Evolutionary conservation across 2,888 invertebrate species (phyloP), one percentile per base, ranked within the genome.

Genomic region (Trachelus iudaicus): DNA sequence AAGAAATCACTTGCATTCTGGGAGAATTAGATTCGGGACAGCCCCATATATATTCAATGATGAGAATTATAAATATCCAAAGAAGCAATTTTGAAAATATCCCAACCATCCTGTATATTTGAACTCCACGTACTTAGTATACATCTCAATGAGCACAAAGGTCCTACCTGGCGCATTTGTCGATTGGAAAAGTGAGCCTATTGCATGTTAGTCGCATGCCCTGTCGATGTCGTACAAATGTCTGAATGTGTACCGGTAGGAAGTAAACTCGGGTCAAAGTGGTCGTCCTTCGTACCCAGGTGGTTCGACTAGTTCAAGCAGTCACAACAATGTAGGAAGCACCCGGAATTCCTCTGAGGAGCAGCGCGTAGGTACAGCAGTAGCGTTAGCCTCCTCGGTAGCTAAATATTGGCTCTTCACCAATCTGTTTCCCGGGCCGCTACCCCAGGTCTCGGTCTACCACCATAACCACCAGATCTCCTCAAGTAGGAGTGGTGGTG

Each of bases 371-470:
- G 92, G 92, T 90, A 92, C 92, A 86, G 93, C 93, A 78, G 95
- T 95, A 87, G 95, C 95, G 88, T 93, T 95, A 92, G 91, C 91
- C 80, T 94, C 95, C 90, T 95, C 94, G 92, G 95, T 96, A 88
- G 96, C 96, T 83, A 96, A 96, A 92, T 96, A 96, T 92, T 96
- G 96, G 96, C 96, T 96, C 89, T 94, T 96, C 91, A 96, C 96
- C 81, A 96, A 96, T 93, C 93, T 96, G 84, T 95, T 96, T 90
- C 96, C 96, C 77, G 95, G 95, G 79, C 95, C 95, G 76, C 93
- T 96, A 91, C 95, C 95, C 80, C 96, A 95, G 93, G 95, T 95
- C 76, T 95, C 95, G 74, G 95, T 95, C 77, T 95, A 95, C 90
- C 92, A 95, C 82, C 90, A 90, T 85, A 88, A 89, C 83, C 90